A percentile compares a stretch with the other conserved stretches of the same genome.
phyloP scores from a whole-genome alignment of 2,797 vertebrate species.

The Vespertilio murinus region DNA sequence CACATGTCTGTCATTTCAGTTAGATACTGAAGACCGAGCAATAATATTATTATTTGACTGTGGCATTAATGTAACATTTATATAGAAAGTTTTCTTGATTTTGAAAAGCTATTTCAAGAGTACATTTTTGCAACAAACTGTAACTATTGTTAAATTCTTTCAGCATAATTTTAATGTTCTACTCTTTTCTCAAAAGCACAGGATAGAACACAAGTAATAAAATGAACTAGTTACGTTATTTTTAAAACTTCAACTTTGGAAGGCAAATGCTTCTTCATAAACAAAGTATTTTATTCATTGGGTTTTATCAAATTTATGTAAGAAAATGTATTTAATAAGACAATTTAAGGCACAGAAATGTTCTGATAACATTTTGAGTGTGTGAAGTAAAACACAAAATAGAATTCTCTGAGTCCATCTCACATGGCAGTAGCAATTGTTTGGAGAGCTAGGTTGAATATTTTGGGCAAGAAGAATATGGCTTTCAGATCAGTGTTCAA shows the following conservation, averaged over 20 bases:
- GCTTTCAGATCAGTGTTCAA: not conserved
- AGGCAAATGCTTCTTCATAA: not conserved
- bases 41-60: conserved; percentile 47
- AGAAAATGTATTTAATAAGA: not conserved
- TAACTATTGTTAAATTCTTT: not conserved
- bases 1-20: not conserved
- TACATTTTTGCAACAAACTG: not conserved
- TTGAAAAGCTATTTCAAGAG: conserved; percentile 17
- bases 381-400: not conserved
- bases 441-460: not conserved
- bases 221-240: not conserved
- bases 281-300: not conserved
- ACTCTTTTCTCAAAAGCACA: conserved; percentile 9
- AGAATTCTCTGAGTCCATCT: not conserved
- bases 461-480: not conserved
- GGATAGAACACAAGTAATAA: not conserved
- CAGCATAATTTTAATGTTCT: not conserved
- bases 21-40: not conserved
- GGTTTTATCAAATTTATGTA: conserved; percentile 1
- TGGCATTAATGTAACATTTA: not conserved
- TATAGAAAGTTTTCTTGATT: not conserved
- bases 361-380: not conserved
- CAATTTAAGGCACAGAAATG: not conserved
- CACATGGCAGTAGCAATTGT: not conserved
- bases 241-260: not conserved